Conservation (phyloP, 2,888 invertebrate genomes). For the Pemphredon lugubris region DNA sequence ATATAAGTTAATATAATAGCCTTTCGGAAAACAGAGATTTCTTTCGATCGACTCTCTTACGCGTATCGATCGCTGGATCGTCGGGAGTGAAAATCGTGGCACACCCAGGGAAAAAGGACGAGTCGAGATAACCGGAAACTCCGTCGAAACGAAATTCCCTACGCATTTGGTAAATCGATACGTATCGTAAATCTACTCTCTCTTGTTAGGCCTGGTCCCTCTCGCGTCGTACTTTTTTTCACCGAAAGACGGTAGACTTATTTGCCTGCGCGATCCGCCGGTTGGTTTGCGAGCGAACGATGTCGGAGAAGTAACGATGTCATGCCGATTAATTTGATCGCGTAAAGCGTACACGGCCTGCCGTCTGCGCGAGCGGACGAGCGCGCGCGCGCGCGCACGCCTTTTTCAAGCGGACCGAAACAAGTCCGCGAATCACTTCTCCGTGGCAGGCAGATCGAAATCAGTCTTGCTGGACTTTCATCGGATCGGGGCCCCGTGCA, state of each 20-base stretch:
- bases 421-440: slow-evolving; percentile 25
- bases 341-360: too few relatives aligned
- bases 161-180: not conserved
- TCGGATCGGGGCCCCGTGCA: slow-evolving; percentile 31
- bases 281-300: slow-evolving; percentile 17
- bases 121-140: not conserved
- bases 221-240: slow-evolving; percentile 21
- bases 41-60: too few relatives aligned
- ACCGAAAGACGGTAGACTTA: slow-evolving; percentile 15
- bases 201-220: slow-evolving; percentile 3
- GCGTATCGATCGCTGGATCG: too few relatives aligned
- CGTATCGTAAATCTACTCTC: slow-evolving; percentile 2
- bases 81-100: not conserved
- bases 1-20: too few relatives aligned
- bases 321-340: slow-evolving; percentile 71
- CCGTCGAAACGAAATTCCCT: not conserved
- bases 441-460: slow-evolving; percentile 42
- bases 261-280: slow-evolving; percentile 1
- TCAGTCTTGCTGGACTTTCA: slow-evolving; percentile 37
- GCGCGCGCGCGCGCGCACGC: slow-evolving; percentile 28
- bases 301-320: slow-evolving; percentile 59
- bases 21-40: too few relatives aligned
- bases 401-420: too few relatives aligned
- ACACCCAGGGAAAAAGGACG: not conserved
- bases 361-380: slow-evolving; percentile 25